Base-by-base conservation (phyloP, 1,140 invertebrate genomes). In the Yoshiicerus persimilis region DNA sequence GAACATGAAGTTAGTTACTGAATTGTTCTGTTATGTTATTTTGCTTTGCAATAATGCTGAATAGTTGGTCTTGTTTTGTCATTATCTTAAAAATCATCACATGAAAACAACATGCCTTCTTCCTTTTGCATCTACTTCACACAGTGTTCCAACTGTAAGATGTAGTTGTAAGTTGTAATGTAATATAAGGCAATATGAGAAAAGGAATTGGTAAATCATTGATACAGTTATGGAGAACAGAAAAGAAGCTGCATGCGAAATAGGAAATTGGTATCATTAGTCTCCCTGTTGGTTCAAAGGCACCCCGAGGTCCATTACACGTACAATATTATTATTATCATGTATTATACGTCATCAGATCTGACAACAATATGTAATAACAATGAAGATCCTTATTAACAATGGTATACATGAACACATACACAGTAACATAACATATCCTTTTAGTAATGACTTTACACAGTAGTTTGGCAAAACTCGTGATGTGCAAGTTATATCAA, bases 161-260 rank as follows among this genome's bases (percentile, higher is more conserved):
- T n/a, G n/a, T n/a, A n/a, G n/a, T n/a, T n/a, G n/a, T n/a, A n/a
- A n/a, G n/a, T n/a, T n/a, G n/a, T n/a, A n/a, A n/a, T n/a, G n/a
- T n/a, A 36, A n/a, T 38, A 38, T 34, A 38, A 36, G 32, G 75
- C 75, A 80, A 80, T 36, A 38, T 70, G 75, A 16, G 75, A 80
- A 80, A 36, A 80, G 32, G 75, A 80, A 80, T 80, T 80, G 75
- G 75, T 34, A 80, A 80, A 80, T 80, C 75, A 80, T 80, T 80
- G 75, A 80, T 80, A 80, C 75, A 80, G 75, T 80, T 80, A 80
- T 80, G 75, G 34, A 16, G 30, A 80, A n/a, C 75, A 80, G 75
- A 36, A 36, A 32, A 80, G 75, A 80, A 36, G 75, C 30, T 34
- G 32, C 32, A 23, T 34, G 32, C 32, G 32, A 34, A 80, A 38